These are phyloP conservation scores for Papilio polytes DNA, from an alignment of 1,140 invertebrate genomes.

Conservation along the genomic window DNA sequence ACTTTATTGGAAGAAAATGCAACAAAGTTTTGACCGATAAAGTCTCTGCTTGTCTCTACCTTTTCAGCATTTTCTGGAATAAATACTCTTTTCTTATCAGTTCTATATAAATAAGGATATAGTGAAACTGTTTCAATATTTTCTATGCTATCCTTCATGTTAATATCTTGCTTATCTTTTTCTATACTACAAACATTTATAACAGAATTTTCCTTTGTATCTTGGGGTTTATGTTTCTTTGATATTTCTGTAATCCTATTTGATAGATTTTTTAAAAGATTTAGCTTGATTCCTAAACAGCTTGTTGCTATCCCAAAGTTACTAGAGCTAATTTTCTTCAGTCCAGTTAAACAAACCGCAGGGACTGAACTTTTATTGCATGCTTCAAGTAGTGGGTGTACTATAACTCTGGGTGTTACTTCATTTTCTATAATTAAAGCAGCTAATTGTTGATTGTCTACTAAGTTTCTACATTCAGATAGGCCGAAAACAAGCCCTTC, in stretches of 20 bases:
- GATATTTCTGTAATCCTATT: conserved; percentile 50
- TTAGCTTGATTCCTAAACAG: conserved; percentile 61
- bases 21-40: conserved; percentile 69
- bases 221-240: conserved; percentile 31
- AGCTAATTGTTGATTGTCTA: conserved; percentile 54
- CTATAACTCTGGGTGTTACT: conserved; percentile 65
- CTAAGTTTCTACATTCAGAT: conserved; percentile 52
- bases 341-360: conserved; percentile 58
- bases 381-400: conserved; percentile 62
- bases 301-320: conserved; percentile 71
- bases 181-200: background rate
- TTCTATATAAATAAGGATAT: conserved; percentile 65
- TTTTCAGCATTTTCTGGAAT: conserved; percentile 49
- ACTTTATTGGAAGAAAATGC: conserved; percentile 54
- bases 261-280: conserved; percentile 50
- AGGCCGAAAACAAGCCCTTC: conserved; percentile 70
- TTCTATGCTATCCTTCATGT: conserved; percentile 31
- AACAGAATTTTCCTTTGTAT: conserved; percentile 25
- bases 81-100: conserved; percentile 69
- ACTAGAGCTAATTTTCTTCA: conserved; percentile 51
- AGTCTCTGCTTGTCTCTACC: conserved; percentile 45
- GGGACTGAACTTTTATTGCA: conserved; percentile 55
- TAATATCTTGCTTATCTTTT: conserved; percentile 41
- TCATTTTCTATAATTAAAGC: conserved; percentile 63
- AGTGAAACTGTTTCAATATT: background rate